Percentiles rank a stretch among this genome's conserved stretches.
Evolutionary conservation across 2,113 vertebrate species (phyloP).

Genomic region (Festucalex cinctus): DNA sequence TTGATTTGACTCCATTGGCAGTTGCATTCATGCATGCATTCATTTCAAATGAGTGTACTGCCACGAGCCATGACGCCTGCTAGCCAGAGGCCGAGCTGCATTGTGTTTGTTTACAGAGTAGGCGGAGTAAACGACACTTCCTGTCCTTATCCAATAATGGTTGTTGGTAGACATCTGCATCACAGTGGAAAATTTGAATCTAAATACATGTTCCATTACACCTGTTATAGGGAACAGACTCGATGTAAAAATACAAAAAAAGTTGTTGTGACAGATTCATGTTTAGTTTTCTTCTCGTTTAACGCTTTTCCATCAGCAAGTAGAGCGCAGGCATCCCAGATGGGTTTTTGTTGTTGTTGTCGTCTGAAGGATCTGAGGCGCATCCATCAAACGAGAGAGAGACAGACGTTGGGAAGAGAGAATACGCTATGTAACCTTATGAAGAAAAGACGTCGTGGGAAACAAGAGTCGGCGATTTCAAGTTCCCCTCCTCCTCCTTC

Average conservation of each 20-base stretch:
- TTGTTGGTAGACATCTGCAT: neutral
- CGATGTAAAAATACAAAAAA: too few species aligned
- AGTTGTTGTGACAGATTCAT: too few species aligned
- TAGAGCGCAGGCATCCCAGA: neutral
- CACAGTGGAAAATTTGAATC: neutral
- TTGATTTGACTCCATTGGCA: too few species aligned
- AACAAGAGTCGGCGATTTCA: slow-evolving; percentile 33
- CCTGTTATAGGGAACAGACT: too few species aligned
- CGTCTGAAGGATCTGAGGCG: neutral
- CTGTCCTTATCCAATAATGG: too few species aligned
- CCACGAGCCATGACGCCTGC: too few species aligned
- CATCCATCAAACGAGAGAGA: neutral
- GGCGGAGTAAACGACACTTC: too few species aligned
- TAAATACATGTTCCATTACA: neutral
- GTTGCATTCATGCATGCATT: too few species aligned
- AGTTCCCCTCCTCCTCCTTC: slow-evolving; percentile 7
- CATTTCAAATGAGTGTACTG: too few species aligned
- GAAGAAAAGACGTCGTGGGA: neutral
- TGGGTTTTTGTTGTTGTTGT: neutral
- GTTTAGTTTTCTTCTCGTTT: neutral
- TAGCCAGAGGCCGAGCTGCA: too few species aligned
- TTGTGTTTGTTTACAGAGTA: too few species aligned
- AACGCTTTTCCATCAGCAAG: neutral
- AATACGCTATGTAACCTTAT: neutral
- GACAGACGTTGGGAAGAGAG: neutral